Evolutionary conservation across 2,113 vertebrate species (phyloP), one percentile per base, ranked within the genome.

Genomic region (Seriola aureovittata): DNA sequence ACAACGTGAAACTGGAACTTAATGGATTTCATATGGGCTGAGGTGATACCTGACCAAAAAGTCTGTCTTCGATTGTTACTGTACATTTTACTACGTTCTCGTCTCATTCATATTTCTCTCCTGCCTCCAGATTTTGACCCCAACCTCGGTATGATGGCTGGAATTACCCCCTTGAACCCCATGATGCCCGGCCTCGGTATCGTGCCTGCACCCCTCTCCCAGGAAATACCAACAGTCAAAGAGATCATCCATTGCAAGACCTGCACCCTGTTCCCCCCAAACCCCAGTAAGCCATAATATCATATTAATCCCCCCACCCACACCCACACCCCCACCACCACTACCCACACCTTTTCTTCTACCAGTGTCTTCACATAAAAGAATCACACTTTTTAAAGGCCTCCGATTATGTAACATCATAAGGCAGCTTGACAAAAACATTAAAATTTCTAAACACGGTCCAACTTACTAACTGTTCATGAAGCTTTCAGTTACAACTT

Each of bases 181-280:
- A 94, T 99, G 96, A 98, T 99, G 96, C 96, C 97, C 1, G 97
- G 97, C 79, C 91, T 99, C 77, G 95, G 97, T 71, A 97, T 98
- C n/a, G 96, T 97, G 29, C 96, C 97, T 0, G 95, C 96, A 10
- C 94, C 96, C 57, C 95, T 97, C 80, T 96, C 96, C 25, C 97
- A 97, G 25, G 97, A 98, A 77, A 85, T 98, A 86, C 97, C 97
- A 0, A 93, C 97, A 5, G 91, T 96, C 21, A 99, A 99, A 90
- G 98, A 99, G 94, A 99, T 99, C 91, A 98, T 99, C 87, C 98
- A 99, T 93, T 99, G 97, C 96, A 98, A 98, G 91, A 99, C 94
- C 95, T 99, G 98, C 94, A 99, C 97, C 0, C 96, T 99, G 75
- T 99, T 99, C 83, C 98, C 98, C 4, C 96, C 98, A 6, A 99